Evolutionary conservation across 2,113 vertebrate genomes (phyloP).

Genomic region (Hemicordylus capensis): DNA sequence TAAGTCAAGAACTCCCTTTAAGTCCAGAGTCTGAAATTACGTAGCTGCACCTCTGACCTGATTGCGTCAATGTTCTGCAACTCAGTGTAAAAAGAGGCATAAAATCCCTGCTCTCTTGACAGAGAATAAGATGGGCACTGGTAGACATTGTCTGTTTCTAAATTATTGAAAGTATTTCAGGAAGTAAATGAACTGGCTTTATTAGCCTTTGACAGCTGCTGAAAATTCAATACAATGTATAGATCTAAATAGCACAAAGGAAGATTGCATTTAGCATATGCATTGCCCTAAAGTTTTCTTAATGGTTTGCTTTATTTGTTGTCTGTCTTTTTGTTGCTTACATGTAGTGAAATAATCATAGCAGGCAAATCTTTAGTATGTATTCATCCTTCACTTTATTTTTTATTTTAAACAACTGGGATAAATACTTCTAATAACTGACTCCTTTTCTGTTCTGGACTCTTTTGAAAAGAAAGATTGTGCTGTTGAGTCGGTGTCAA

Average conservation of each 20-base stretch:
- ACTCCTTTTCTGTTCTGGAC: not conserved
- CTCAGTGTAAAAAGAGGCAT: not conserved
- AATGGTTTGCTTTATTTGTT: constrained; percentile 6
- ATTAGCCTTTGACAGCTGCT: not conserved
- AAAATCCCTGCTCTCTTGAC: not conserved
- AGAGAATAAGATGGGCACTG: not conserved
- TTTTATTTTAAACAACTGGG: not conserved
- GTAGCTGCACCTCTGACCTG: no score
- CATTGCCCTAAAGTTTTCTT: not conserved
- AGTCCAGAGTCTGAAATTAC: no score
- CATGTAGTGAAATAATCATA: not conserved
- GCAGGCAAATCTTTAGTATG: not conserved
- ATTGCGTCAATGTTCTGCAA: not conserved
- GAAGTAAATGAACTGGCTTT: constrained; percentile 1
- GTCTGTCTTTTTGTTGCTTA: not conserved
- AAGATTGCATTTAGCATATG: not conserved
- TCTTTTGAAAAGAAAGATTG: not conserved
- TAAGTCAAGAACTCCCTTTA: no score
- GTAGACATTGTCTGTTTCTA: not conserved
- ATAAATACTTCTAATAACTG: not conserved
- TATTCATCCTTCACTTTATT: not conserved
- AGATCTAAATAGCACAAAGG: not conserved
- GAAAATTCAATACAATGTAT: not conserved
- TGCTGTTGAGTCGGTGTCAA: no score
- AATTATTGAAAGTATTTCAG: constrained; percentile 9